These are phyloP conservation scores for Hassar affinis DNA, from an alignment of 2,113 vertebrate species.

Conservation along the genomic window DNA sequence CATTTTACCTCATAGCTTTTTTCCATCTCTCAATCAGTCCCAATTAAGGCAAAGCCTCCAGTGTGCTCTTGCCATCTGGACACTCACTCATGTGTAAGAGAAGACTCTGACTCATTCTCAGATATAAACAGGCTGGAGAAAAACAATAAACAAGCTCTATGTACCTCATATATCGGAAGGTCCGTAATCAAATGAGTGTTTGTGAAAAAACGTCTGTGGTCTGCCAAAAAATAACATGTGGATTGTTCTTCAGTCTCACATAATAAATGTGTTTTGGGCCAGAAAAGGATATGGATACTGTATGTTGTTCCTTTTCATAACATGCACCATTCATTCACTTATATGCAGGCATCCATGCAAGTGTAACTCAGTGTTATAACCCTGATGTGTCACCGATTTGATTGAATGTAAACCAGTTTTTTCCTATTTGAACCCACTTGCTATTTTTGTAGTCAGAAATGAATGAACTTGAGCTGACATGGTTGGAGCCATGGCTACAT, in stretches of 20 bases:
- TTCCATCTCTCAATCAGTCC: conserved; percentile 28
- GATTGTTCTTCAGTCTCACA: not conserved
- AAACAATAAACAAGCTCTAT: conserved; percentile 21
- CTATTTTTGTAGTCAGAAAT: not conserved
- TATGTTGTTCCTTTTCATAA: not conserved
- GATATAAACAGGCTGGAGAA: conserved; percentile 17
- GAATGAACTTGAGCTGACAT: not conserved
- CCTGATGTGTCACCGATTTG: not conserved
- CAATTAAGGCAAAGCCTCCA: conserved; percentile 30
- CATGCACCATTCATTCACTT: not conserved
- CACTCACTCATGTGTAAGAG: conserved; percentile 39
- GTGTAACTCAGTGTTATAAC: not conserved
- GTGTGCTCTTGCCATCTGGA: conserved; percentile 45
- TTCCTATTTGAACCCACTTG: not conserved
- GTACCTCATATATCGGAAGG: conserved; percentile 5
- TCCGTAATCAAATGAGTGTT: not conserved
- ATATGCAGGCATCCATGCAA: not conserved
- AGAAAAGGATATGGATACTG: not conserved
- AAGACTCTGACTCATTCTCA: conserved; percentile 38
- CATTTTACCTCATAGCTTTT: conserved; percentile 27
- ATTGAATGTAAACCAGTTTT: not conserved
- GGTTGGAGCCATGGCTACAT: not conserved
- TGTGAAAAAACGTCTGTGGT: not conserved
- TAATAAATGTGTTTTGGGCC: not conserved
- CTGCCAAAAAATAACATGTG: not conserved